Base-by-base conservation (phyloP, 2,113 vertebrate species). In the Corythoichthys haematopterus region DNA sequence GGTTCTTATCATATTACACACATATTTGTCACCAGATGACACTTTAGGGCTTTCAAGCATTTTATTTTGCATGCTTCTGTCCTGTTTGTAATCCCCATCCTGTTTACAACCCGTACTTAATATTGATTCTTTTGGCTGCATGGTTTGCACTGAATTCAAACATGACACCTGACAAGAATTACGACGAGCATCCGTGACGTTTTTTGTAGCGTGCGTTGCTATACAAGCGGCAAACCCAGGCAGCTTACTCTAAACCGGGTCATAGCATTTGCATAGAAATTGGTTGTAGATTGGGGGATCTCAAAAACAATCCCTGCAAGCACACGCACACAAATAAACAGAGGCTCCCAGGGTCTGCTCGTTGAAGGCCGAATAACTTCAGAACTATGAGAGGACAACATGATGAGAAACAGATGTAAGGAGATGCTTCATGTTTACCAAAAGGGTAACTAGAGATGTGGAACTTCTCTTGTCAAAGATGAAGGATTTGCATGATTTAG, bases 201-300 rank as follows among this genome's bases (percentile, higher is more conserved):
- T 70, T 63, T 68, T 20, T 51, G 53, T 33, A 45, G 46, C 3
- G 46, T 58, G 71, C 3, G 38, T 69, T 69, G 28, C 38, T 7
- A 69, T 69, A 76, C 70, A 70, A 10, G 65, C 53, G 68, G 57
- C 36, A 36, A 79, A 83, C 87, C 79, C 73, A 12, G 55, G 68
- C 6, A 2, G 66, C 72, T 70, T 36, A 58, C 55, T 71, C 75
- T 73, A 80, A 79, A 82, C 80, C 72, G 57, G 68, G 68, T 72
- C 8, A 14, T 59, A 62, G 66, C 70, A 88, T 88, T 88, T 87
- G 85, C 85, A 88, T 88, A 87, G 84, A 88, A 86, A 88, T 85
- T 88, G 87, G 64, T 76, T 85, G 61, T 65, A 80, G 82, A 86
- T 86, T 35, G 1, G 60, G 51, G 83, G 79, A 87, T 82, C 53